A percentile compares a stretch with the other conserved stretches of the same genome.
Evolutionary conservation across 2,888 invertebrate genomes (phyloP).

Genomic region (Yponomeuta cagnagella): DNA sequence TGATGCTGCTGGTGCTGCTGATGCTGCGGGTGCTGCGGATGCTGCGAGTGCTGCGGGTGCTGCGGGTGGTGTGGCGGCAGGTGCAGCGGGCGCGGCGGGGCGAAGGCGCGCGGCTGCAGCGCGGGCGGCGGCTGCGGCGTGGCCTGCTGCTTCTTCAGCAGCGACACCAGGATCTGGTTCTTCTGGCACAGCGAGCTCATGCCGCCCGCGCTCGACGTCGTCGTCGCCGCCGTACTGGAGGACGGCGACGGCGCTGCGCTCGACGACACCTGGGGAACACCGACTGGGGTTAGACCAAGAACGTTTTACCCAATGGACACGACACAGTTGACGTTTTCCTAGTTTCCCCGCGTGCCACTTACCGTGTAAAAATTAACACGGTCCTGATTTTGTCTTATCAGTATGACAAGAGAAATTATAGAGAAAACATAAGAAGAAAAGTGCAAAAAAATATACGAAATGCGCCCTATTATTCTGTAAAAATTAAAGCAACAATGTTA

Average conservation of each 20-base stretch:
- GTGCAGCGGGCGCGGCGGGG: conserved; percentile 35
- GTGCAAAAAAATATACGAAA: too few relatives aligned
- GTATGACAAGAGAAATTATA: too few relatives aligned
- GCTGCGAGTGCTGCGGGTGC: conserved; percentile 37
- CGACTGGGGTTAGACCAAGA: too few relatives aligned
- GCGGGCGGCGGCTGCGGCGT: conserved; percentile 79
- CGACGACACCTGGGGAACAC: conserved; percentile 67
- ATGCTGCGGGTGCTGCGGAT: conserved; percentile 36
- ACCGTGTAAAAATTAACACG: too few relatives aligned
- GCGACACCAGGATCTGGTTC: conserved; percentile 89
- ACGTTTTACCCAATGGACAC: too few relatives aligned
- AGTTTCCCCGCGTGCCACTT: too few relatives aligned
- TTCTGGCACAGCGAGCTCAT: conserved; percentile 85
- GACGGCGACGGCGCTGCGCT: conserved; percentile 60
- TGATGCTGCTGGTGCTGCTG: conserved; percentile 37
- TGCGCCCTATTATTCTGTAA: too few relatives aligned
- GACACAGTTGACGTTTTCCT: too few relatives aligned
- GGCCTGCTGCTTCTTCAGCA: conserved; percentile 85
- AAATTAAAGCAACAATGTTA: too few relatives aligned
- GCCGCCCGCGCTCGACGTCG: conserved; percentile 28
- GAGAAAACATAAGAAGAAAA: too few relatives aligned
- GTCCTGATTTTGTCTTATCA: too few relatives aligned
- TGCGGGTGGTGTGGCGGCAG: conserved; percentile 45
- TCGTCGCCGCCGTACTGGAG: conserved; percentile 49
- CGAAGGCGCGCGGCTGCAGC: background rate